phyloP scores from a whole-genome alignment of 2,888 invertebrate genomes.

The Galerucella pusilla region DNA sequence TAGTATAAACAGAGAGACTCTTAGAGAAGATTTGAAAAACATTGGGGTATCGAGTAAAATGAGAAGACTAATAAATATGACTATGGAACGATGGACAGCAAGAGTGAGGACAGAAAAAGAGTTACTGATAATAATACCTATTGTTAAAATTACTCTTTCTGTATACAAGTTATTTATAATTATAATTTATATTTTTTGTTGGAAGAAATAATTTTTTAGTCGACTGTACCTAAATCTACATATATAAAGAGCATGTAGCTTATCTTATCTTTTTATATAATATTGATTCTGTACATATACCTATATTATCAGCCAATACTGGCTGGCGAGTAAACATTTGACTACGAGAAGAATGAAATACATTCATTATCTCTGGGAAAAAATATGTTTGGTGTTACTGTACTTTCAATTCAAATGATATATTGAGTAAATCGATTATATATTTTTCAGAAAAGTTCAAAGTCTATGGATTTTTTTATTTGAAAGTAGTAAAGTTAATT shows the following conservation, averaged over 20 bases:
- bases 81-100: no score
- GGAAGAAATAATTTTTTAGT: not conserved
- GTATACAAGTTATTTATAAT: no score
- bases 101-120: no score
- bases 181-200: not conserved
- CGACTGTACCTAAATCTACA: not conserved
- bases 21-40: no score
- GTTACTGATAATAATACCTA: no score
- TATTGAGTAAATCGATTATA: not conserved
- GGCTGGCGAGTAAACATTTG: slow-evolving; percentile 5
- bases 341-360: not conserved
- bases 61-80: no score
- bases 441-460: no score
- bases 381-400: not conserved
- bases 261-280: slow-evolving; percentile 27
- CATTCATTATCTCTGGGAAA: not conserved
- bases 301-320: slow-evolving; percentile 14
- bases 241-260: not conserved
- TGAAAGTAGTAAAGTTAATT: no score
- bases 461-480: no score
- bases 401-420: slow-evolving; percentile 2
- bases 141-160: no score
- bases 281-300: slow-evolving; percentile 23
- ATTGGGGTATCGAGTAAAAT: no score
- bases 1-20: no score